Evolutionary conservation across 2,888 invertebrate species (phyloP), one percentile per base, ranked within the genome.

Genomic region (Odontothrips loti): DNA sequence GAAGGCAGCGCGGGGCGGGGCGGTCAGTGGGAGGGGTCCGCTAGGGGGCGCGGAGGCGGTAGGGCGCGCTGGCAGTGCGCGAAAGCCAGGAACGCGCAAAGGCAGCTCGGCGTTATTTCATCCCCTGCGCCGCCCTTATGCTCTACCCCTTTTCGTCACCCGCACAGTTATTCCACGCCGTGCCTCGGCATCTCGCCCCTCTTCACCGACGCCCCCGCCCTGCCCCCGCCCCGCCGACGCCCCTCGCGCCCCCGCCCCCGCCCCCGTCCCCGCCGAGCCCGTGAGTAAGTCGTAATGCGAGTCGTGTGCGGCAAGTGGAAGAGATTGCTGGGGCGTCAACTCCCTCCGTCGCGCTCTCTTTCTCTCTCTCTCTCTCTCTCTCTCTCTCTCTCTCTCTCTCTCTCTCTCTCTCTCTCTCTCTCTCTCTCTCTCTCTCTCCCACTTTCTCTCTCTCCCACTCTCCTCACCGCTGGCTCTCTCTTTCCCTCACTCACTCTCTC

Each of bases 221-320:
- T 6, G 6, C 34, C 34, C 2, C 34, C 34, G 6, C 34, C 34
- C 34, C 34, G 58, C 58, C 58, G 17, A 58, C 15, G 58, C 58
- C 20, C 58, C 27, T 68, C 68, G 20, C 68, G 20, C 68, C 3
- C 63, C n/a, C 63, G 20, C 68, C 17, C 68, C 23, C 68, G 68
- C 68, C 51, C 1, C 51, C n/a, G n/a, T n/a, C 9, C 58, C 20
- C n/a, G 58, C 58, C n/a, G 58, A 58, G 17, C 68, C 68, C 68
- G 68, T 27, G 68, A 75, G 68, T 75, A 27, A 75, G 68, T 75
- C 68, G 68, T 75, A 75, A 75, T 75, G 68, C 68, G 68, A 75
- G 68, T 75, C 68, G 68, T 75, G 68, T 75, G 68, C 68, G 68
- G 68, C 68, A 75, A 75, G 68, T 75, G 68, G 68, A 75, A 75